Percentiles rank a stretch among this genome's conserved stretches.
These are phyloP conservation scores for Vanacampus margaritifer DNA, from an alignment of 2,113 vertebrate genomes.

Conservation along the genomic window DNA sequence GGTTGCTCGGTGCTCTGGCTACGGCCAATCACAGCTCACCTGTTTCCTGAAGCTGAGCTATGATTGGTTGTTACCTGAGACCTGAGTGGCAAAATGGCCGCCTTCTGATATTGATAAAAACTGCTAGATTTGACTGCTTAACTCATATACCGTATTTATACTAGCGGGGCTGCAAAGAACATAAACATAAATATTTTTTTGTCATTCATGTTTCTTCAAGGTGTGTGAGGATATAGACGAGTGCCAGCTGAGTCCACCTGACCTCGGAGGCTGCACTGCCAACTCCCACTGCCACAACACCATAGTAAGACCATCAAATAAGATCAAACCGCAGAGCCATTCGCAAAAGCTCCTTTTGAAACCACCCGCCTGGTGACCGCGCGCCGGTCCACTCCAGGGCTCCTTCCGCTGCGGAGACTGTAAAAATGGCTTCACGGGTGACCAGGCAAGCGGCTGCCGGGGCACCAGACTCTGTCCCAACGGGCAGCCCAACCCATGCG, in stretches of 20 bases:
- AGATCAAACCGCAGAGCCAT: not conserved
- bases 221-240: slow-evolving; percentile 85
- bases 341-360: not conserved
- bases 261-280: slow-evolving; percentile 82
- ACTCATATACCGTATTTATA: no score
- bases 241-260: slow-evolving; percentile 73
- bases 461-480: slow-evolving; percentile 77
- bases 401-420: slow-evolving; percentile 90
- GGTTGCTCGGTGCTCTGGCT: no score
- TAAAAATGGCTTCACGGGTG: slow-evolving; percentile 82
- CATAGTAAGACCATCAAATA: slow-evolving; percentile 73
- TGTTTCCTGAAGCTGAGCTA: no score
- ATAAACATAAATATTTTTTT: no score
- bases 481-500: slow-evolving; percentile 83
- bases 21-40: no score
- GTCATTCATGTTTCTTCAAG: slow-evolving; percentile 43
- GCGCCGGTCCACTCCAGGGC: slow-evolving; percentile 72
- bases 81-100: no score
- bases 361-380: slow-evolving; percentile 5
- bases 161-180: no score
- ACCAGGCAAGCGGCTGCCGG: slow-evolving; percentile 84
- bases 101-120: no score
- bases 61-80: no score
- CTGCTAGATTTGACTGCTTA: no score
- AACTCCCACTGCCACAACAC: slow-evolving; percentile 92